Conservation (phyloP, 2,888 invertebrate genomes). For the Pandemis corylana region DNA sequence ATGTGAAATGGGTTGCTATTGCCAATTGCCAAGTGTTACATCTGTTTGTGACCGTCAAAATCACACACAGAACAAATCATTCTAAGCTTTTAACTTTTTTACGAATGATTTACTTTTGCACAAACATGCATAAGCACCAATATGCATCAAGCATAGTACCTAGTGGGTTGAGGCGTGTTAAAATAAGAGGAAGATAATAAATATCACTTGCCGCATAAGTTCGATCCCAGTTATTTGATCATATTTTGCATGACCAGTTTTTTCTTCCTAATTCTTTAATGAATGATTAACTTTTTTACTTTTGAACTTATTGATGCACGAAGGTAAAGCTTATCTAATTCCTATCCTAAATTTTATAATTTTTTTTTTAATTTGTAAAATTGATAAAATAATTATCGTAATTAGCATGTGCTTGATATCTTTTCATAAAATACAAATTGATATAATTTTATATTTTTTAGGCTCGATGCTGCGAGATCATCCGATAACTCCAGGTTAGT, state of each 20-base stretch:
- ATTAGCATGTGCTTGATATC: neutral
- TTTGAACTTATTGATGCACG: neutral
- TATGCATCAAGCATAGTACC: too few species aligned
- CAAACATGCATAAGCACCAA: too few species aligned
- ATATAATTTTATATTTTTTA: slow-evolving; percentile 55
- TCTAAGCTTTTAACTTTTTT: too few species aligned
- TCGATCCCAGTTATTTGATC: neutral
- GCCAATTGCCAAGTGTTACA: neutral
- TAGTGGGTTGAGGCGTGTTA: too few species aligned
- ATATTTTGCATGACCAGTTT: neutral
- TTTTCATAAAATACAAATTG: neutral
- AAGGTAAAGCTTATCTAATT: neutral
- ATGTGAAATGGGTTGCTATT: neutral
- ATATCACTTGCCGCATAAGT: too few species aligned
- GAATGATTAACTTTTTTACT: slow-evolving; percentile 1
- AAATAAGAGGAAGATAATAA: too few species aligned
- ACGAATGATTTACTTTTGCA: neutral
- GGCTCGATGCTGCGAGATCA: slow-evolving; percentile 83
- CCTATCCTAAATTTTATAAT: neutral
- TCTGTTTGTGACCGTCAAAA: neutral
- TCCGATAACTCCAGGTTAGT: slow-evolving; percentile 78
- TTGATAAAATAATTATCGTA: too few species aligned
- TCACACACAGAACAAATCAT: neutral
- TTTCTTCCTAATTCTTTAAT: neutral
- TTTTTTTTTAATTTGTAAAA: too few species aligned